Evolutionary conservation across 2,797 vertebrate genomes (phyloP).

Genomic region (Acanthiza pusilla): DNA sequence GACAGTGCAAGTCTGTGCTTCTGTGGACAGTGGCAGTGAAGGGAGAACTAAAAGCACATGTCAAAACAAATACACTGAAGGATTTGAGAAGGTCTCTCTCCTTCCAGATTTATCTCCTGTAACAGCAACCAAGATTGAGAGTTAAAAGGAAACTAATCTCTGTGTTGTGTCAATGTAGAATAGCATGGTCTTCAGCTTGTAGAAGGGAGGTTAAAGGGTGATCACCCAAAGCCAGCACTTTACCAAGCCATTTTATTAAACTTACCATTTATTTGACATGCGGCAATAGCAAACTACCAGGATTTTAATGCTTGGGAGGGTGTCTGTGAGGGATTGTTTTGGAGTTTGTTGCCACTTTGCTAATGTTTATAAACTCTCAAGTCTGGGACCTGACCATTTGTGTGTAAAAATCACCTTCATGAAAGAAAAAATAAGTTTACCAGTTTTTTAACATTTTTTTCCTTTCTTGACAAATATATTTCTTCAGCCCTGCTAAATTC

Average conservation of each 20-base stretch:
- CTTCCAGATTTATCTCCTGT: background rate
- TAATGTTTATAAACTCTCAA: background rate
- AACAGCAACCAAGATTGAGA: background rate
- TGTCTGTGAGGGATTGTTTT: background rate
- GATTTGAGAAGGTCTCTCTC: background rate
- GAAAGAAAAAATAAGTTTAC: background rate
- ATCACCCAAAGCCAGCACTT: background rate
- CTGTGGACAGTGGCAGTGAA: background rate
- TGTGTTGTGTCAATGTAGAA: background rate
- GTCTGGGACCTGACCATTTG: background rate
- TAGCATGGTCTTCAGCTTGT: background rate
- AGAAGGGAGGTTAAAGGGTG: background rate
- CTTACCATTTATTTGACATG: background rate
- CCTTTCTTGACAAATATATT: fast-evolving
- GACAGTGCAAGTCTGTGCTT: background rate
- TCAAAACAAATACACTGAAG: background rate
- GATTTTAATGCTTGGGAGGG: background rate
- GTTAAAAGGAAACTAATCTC: background rate
- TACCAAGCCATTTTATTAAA: background rate
- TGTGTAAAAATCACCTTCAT: background rate
- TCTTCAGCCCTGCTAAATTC: background rate
- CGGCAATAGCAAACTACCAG: background rate
- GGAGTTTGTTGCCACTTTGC: background rate
- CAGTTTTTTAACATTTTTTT: background rate
- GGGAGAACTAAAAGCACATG: background rate